Evolutionary conservation across 2,888 invertebrate genomes (phyloP).

Genomic region (Leptothorax acervorum): DNA sequence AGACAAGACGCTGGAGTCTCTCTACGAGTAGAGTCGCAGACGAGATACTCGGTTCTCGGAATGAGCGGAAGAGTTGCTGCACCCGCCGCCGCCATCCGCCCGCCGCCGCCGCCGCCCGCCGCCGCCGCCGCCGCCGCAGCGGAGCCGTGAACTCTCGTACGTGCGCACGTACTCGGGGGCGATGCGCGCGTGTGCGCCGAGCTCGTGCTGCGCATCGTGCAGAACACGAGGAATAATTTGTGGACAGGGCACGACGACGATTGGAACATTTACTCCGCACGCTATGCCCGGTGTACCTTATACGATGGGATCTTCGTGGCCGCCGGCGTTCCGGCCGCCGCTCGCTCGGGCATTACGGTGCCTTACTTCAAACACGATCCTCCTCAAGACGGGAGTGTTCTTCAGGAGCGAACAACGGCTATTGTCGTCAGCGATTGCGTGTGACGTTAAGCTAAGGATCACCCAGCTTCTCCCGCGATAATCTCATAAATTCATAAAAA

Average conservation of each 20-base stretch:
- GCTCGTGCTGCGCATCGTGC: slow-evolving; percentile 78
- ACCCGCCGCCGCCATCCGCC: slow-evolving; percentile 54
- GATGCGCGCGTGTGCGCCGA: slow-evolving; percentile 65
- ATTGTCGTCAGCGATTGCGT: slow-evolving; percentile 44
- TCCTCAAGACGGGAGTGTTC: slow-evolving; percentile 54
- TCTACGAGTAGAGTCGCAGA: slow-evolving; percentile 63
- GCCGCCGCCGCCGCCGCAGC: slow-evolving; percentile 57
- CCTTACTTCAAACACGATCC: slow-evolving; percentile 59
- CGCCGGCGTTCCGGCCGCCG: slow-evolving; percentile 70
- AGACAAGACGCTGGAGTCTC: slow-evolving; percentile 75
- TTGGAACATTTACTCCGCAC: slow-evolving; percentile 81
- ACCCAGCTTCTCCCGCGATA: background rate
- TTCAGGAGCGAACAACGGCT: slow-evolving; percentile 34
- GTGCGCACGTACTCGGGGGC: slow-evolving; percentile 36
- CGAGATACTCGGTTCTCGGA: slow-evolving; percentile 79
- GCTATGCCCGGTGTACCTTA: slow-evolving; percentile 73
- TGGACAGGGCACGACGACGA: slow-evolving; percentile 81
- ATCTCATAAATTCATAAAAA: slow-evolving; percentile 1
- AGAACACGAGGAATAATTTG: slow-evolving; percentile 84
- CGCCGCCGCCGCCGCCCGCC: slow-evolving; percentile 54
- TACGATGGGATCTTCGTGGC: slow-evolving; percentile 73
- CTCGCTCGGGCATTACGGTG: slow-evolving; percentile 68
- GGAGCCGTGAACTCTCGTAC: slow-evolving; percentile 63
- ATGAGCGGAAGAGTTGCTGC: slow-evolving; percentile 73
- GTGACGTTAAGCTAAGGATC: background rate